These are phyloP conservation scores for Leucoraja erinaceus DNA, from an alignment of 2,113 vertebrate species.

Conservation along the genomic window DNA sequence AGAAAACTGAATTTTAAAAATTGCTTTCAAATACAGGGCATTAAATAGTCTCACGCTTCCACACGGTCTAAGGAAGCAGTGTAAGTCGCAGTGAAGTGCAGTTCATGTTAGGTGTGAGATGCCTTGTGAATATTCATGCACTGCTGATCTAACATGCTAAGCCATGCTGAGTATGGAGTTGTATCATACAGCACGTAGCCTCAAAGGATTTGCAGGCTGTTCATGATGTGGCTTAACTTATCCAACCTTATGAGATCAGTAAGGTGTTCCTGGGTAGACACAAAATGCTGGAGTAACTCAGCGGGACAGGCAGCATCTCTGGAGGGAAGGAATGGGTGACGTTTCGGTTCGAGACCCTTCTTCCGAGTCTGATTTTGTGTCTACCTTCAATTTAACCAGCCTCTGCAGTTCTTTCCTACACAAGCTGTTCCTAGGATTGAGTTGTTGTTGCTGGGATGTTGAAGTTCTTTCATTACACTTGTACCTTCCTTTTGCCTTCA, in stretches of 20 bases:
- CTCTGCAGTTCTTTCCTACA: too few relatives aligned
- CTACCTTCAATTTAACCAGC: too few relatives aligned
- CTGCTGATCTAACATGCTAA: neutral
- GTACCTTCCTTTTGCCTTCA: neutral
- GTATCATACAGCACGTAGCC: neutral
- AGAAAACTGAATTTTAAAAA: neutral
- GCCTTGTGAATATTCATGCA: neutral
- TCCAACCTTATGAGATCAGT: neutral
- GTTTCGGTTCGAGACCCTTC: too few relatives aligned
- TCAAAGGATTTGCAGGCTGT: neutral
- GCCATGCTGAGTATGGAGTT: neutral
- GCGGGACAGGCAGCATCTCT: too few relatives aligned
- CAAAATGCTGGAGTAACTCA: too few relatives aligned
- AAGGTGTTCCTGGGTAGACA: neutral
- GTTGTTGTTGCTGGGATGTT: neutral
- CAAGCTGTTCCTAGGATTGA: neutral
- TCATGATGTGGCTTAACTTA: neutral
- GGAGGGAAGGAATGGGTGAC: too few relatives aligned
- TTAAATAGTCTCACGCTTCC: neutral
- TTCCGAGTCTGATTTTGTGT: too few relatives aligned
- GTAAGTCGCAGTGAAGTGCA: neutral
- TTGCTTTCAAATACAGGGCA: neutral
- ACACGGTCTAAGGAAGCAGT: neutral
- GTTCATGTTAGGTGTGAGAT: neutral
- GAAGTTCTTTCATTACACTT: neutral